Evolutionary conservation across 2,888 invertebrate species (phyloP).

Genomic region (Mimas tiliae): DNA sequence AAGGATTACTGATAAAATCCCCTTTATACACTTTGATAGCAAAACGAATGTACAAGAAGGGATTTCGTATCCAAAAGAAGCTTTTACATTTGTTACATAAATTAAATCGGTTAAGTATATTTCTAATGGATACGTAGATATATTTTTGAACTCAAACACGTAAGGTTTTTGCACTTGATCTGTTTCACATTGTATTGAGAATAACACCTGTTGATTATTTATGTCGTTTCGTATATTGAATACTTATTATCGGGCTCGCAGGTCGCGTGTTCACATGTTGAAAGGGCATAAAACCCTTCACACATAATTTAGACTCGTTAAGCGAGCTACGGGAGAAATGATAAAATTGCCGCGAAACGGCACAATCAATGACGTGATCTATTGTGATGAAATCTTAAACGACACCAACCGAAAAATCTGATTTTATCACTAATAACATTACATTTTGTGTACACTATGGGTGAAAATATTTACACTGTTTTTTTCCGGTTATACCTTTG

Average conservation of each 20-base stretch:
- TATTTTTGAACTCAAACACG: background rate
- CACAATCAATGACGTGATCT: constrained; percentile 40
- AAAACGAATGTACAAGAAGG: constrained; percentile 20
- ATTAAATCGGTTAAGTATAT: constrained; percentile 11
- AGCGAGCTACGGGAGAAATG: constrained; percentile 55
- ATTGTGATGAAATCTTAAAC: constrained; percentile 50
- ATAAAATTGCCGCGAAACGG: constrained; percentile 54
- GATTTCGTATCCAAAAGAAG: constrained; percentile 3
- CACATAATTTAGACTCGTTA: constrained; percentile 56
- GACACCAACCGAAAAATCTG: constrained; percentile 8
- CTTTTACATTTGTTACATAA: constrained; percentile 20
- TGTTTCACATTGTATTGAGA: constrained; percentile 51
- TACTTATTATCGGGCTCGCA: constrained; percentile 46
- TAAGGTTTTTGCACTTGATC: constrained; percentile 37
- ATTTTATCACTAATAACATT: background rate
- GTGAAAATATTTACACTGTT: background rate
- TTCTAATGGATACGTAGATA: constrained; percentile 12
- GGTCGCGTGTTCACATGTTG: constrained; percentile 49
- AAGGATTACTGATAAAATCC: constrained; percentile 36
- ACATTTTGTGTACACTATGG: background rate
- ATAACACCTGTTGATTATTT: constrained; percentile 66
- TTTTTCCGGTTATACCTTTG: background rate
- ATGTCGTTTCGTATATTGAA: constrained; percentile 52
- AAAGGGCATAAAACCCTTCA: constrained; percentile 42
- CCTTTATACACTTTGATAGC: constrained; percentile 20